phyloP scores from a whole-genome alignment of 37 sponge, comb jelly and placozoan species.

The Dysidea cf. avara region DNA sequence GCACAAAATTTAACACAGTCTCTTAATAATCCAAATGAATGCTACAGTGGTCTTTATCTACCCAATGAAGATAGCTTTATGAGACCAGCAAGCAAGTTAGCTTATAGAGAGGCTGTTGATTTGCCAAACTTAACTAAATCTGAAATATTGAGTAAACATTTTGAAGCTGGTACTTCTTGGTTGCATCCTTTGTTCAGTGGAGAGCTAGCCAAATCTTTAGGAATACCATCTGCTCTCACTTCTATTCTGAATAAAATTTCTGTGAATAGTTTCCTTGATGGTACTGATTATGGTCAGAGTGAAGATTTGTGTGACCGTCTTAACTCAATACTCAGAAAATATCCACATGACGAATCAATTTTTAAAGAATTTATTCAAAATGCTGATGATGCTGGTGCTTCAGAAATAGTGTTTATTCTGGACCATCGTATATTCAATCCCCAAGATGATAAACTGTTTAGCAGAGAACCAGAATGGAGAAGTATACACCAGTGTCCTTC shows the following conservation, averaged over 20 bases:
- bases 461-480: constrained; percentile 39
- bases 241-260: constrained; percentile 37
- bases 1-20: constrained; percentile 1
- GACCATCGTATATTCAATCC: constrained; percentile 34
- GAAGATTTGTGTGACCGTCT: constrained; percentile 75
- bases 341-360: constrained; percentile 57
- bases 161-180: constrained; percentile 12
- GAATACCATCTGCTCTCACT: constrained; percentile 28
- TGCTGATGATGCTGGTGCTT: constrained; percentile 82
- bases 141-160: background rate
- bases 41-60: constrained; percentile 9
- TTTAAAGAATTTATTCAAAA: constrained; percentile 81
- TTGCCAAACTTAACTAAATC: background rate
- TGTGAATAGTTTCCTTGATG: constrained; percentile 30
- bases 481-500: constrained; percentile 49
- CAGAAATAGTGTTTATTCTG: constrained; percentile 65
- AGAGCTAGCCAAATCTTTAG: constrained; percentile 22
- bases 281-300: constrained; percentile 74
- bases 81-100: constrained; percentile 20
- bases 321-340: constrained; percentile 55
- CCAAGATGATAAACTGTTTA: constrained; percentile 22
- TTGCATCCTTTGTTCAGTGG: constrained; percentile 31
- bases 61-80: constrained; percentile 47
- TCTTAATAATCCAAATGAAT: background rate
- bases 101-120: constrained; percentile 20